Percentiles rank a stretch among this genome's conserved stretches.
phyloP scores from a whole-genome alignment of 2,888 invertebrate genomes.

The Sipha maydis region DNA sequence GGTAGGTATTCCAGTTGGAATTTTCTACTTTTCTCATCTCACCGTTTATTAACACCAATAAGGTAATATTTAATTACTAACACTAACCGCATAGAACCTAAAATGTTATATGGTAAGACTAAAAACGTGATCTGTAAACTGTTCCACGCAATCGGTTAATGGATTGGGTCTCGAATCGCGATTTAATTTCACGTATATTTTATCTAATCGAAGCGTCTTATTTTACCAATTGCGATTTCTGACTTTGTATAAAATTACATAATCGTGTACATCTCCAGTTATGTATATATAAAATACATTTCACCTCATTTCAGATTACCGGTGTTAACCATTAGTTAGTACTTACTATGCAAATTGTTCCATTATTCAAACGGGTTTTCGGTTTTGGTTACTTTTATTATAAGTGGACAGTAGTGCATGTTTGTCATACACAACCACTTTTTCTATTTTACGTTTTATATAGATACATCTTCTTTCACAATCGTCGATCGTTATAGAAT shows the following conservation, averaged over 20 bases:
- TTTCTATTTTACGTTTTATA: conserved; percentile 4
- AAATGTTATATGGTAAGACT: too few species aligned
- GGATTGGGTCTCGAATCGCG: background rate
- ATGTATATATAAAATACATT: background rate
- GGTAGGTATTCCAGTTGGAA: too few species aligned
- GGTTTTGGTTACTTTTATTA: conserved; percentile 25
- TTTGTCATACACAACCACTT: background rate
- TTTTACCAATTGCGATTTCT: background rate
- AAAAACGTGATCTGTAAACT: too few species aligned
- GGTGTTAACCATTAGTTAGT: background rate
- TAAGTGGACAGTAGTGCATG: background rate
- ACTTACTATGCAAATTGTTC: conserved; percentile 24
- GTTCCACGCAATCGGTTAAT: background rate
- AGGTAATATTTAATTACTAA: too few species aligned
- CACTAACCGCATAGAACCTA: too few species aligned
- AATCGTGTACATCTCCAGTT: background rate
- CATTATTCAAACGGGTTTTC: conserved; percentile 31
- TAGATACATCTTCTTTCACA: conserved; percentile 13
- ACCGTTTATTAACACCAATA: too few species aligned
- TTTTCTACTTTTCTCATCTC: too few species aligned
- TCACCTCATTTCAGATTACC: conserved; percentile 21
- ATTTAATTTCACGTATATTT: background rate
- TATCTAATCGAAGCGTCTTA: background rate
- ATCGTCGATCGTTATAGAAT: background rate
- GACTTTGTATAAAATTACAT: background rate